Percentiles rank a stretch among this genome's conserved stretches.
These are phyloP conservation scores for Acestrorhynchus altus DNA, from an alignment of 2,797 vertebrate genomes.

Conservation along the genomic window DNA sequence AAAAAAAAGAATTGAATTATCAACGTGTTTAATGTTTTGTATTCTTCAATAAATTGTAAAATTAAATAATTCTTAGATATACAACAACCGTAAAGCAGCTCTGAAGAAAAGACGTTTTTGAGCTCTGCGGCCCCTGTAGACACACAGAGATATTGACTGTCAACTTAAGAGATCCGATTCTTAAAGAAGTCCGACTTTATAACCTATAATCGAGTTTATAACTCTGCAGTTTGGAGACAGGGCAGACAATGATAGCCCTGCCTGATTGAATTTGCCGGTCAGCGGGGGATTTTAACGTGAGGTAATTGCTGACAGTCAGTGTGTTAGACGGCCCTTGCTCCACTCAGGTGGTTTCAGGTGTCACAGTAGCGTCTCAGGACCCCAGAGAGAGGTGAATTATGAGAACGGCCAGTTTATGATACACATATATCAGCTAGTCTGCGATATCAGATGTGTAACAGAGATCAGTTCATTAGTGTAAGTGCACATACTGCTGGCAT, in stretches of 20 bases:
- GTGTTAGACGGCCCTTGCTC: constrained; percentile 64
- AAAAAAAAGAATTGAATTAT: constrained; percentile 29
- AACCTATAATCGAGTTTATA: constrained; percentile 59
- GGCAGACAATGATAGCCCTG: constrained; percentile 59
- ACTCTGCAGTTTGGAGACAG: constrained; percentile 63
- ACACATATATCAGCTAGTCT: constrained; percentile 40
- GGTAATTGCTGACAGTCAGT: constrained; percentile 73
- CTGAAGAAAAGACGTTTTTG: constrained; percentile 40
- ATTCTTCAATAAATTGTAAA: constrained; percentile 14
- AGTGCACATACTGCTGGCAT: constrained; percentile 32
- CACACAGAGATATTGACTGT: constrained; percentile 55
- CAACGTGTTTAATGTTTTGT: constrained; percentile 31
- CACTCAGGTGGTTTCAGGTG: constrained; percentile 72
- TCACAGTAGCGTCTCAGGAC: constrained; percentile 66
- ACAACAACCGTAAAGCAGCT: constrained; percentile 6
- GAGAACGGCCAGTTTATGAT: constrained; percentile 37
- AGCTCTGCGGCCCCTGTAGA: constrained; percentile 50
- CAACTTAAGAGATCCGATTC: constrained; percentile 54
- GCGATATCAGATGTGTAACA: constrained; percentile 45
- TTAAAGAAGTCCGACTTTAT: constrained; percentile 56
- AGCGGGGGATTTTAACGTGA: constrained; percentile 66
- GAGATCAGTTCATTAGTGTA: constrained; percentile 45
- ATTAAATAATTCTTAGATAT: constrained; percentile 45
- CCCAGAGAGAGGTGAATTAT: constrained; percentile 53
- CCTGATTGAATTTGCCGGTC: constrained; percentile 73